These are phyloP conservation scores for Bursaphelenchus mucronatus DNA, from an alignment of 1,140 invertebrate genomes.

Conservation along the genomic window DNA sequence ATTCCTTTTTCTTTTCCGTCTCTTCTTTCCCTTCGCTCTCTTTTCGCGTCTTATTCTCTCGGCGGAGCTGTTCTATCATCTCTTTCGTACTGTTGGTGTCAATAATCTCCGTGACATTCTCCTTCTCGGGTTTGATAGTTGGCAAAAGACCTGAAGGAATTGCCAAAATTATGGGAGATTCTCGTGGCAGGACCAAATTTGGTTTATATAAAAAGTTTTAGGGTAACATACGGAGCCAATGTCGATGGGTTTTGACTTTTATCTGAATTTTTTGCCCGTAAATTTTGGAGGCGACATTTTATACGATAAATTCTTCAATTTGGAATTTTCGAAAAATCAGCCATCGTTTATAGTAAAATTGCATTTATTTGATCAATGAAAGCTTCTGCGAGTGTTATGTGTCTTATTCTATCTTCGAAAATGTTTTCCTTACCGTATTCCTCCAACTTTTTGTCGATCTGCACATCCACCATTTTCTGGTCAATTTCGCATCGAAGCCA, in stretches of 20 bases:
- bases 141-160: conserved; percentile 1
- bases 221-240: too few relatives aligned
- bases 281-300: too few relatives aligned
- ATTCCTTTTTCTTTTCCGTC: neutral
- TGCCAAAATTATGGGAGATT: neutral
- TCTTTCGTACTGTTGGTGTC: neutral
- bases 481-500: conserved; percentile 7
- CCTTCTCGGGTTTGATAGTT: neutral
- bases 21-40: neutral
- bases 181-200: neutral
- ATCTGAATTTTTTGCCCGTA: too few relatives aligned
- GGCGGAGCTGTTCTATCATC: neutral
- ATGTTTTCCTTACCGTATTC: conserved; percentile 9
- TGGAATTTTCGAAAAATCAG: too few relatives aligned
- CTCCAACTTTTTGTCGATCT: conserved; percentile 5
- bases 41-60: too few relatives aligned
- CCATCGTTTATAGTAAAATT: too few relatives aligned
- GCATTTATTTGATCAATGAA: too few relatives aligned
- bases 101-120: too few relatives aligned
- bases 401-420: too few relatives aligned
- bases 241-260: too few relatives aligned
- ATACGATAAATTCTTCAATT: too few relatives aligned
- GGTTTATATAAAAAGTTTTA: neutral
- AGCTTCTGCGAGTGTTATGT: too few relatives aligned
- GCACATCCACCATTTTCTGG: conserved; percentile 7